A percentile compares a stretch with the other conserved stretches of the same genome.
Evolutionary conservation across 2,113 vertebrate genomes (phyloP).

Genomic region (Tenrec ecaudatus): DNA sequence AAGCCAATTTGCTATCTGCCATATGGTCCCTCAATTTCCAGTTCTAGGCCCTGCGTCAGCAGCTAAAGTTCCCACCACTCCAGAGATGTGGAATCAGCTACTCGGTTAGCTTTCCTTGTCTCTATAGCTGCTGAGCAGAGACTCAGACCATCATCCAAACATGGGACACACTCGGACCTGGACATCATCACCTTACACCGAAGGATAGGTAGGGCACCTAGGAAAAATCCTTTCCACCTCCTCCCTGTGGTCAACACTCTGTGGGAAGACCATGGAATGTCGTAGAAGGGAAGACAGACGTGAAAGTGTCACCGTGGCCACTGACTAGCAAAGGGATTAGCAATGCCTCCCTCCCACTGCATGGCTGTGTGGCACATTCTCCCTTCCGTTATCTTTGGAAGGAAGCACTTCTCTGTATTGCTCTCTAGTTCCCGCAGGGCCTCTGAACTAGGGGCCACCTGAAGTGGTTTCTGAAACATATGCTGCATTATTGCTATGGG

Average conservation of each 20-base stretch:
- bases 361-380: not conserved
- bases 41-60: not conserved
- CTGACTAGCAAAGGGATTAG: constrained; percentile 9
- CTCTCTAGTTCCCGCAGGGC: constrained; percentile 17
- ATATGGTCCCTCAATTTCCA: not conserved
- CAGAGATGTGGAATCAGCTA: not conserved
- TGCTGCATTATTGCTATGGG: not conserved
- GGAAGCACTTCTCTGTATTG: constrained; percentile 31
- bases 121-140: not conserved
- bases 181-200: not conserved
- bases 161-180: not conserved
- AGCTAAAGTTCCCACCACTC: not conserved
- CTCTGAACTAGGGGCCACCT: not conserved
- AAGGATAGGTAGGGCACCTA: not conserved
- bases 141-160: not conserved
- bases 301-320: not conserved
- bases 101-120: not conserved
- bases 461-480: not conserved
- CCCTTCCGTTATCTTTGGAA: not conserved
- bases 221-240: not conserved
- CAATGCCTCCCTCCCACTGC: not conserved
- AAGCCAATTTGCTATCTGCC: not conserved
- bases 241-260: not conserved
- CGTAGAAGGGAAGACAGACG: not conserved
- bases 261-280: not conserved